Evolutionary conservation across 2,888 invertebrate genomes (phyloP), one percentile per base, ranked within the genome.

Genomic region (Sisyra terminalis): DNA sequence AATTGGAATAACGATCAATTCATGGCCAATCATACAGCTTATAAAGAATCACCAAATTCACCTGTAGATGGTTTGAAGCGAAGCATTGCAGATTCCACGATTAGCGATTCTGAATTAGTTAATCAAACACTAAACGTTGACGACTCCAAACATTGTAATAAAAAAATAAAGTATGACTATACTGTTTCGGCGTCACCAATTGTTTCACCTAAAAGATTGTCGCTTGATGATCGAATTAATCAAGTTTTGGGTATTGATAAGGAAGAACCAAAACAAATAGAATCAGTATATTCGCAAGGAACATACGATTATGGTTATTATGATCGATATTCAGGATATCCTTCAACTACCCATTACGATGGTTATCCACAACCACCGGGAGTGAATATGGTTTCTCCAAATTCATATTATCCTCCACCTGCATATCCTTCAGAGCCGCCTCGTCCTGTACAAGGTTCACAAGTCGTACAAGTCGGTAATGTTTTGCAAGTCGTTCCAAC

Each of bases 151-250:
- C 14, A n/a, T 5, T 10, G n/a, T 8, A 13, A n/a, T 8, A 37
- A 6, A 18, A 11, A 16, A 37, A 2, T 2, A 17, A 16, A 18
- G 10, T 15, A 35, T 35, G 35, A 35, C 14, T 35, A 13, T 35
- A 35, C n/a, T 3, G 14, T 30, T 10, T 9, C 17, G 15, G 29
- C 14, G 31, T 11, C 30, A 14, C 13, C 18, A 11, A 34, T 14
- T 14, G 53, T 51, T 32, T 72, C 73, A 1, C 73, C 73, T 0
- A 71, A 70, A 53, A 59, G 74, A 42, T 56, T 71, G 10, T 70
- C 75, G 1, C 58, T 75, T 7, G 75, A 75, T 46, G 73, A 73
- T 48, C 59, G 75, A 53, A 63, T 75, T 45, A 71, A 69, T 52
- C 60, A 70, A 44, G 74, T 73, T 47, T 57, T 75, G 49, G 75